Conservation (phyloP, 2,888 invertebrate genomes). For the Deilephila elpenor region DNA sequence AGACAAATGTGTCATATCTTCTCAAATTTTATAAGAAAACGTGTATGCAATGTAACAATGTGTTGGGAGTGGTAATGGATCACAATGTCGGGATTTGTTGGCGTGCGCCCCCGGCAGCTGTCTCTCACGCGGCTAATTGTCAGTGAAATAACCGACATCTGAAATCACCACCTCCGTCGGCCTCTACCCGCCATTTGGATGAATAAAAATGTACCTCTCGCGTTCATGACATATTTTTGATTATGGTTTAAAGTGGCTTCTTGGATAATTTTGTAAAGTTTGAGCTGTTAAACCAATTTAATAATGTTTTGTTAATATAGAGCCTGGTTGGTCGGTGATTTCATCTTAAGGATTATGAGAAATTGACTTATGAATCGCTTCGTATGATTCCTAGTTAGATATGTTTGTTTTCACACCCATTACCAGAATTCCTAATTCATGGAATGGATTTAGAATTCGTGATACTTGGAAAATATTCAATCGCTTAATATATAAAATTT, state of each 20-base stretch:
- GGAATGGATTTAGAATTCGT: too few relatives aligned
- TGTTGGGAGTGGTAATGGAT: conserved; percentile 23
- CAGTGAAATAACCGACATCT: conserved; percentile 65
- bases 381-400: too few relatives aligned
- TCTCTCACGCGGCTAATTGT: conserved; percentile 69
- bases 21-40: neutral
- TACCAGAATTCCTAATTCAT: too few relatives aligned
- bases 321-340: too few relatives aligned
- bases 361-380: too few relatives aligned
- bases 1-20: too few relatives aligned
- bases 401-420: too few relatives aligned
- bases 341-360: too few relatives aligned
- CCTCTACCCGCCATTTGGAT: conserved; percentile 60
- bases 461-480: too few relatives aligned
- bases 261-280: neutral
- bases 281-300: too few relatives aligned
- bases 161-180: conserved; percentile 54
- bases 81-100: conserved; percentile 27
- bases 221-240: conserved; percentile 56
- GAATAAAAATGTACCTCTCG: conserved; percentile 45
- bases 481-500: too few relatives aligned
- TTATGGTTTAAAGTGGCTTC: neutral
- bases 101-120: conserved; percentile 59
- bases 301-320: too few relatives aligned
- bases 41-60: conserved; percentile 28